Conservation (phyloP, 1,140 invertebrate species). For the Homalodisca vitripennis region DNA sequence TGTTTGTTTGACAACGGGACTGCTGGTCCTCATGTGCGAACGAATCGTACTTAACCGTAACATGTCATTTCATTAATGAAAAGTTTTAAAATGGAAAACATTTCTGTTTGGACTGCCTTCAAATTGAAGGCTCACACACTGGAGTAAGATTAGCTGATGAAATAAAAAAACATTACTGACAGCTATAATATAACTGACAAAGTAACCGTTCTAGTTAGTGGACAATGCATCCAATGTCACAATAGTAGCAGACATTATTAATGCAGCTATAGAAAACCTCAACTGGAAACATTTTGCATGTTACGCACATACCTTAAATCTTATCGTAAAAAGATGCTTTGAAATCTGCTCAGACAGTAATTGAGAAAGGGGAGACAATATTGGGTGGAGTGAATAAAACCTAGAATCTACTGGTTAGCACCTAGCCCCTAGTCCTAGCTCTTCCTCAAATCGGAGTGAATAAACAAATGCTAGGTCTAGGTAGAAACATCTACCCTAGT, state of each 20-base stretch:
- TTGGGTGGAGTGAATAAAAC: too few species aligned
- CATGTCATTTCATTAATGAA: conserved; percentile 39
- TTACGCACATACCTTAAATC: conserved; percentile 37
- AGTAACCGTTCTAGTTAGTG: conserved; percentile 39
- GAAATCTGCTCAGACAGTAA: neutral
- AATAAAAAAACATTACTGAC: conserved; percentile 34
- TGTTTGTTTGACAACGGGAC: conserved; percentile 38
- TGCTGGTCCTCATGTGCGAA: conserved; percentile 38
- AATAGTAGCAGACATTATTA: conserved; percentile 38
- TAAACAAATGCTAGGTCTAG: too few species aligned
- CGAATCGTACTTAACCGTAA: conserved; percentile 37
- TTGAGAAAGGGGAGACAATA: conserved; percentile 25
- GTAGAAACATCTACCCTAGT: too few species aligned
- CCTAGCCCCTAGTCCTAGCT: too few species aligned
- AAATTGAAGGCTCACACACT: conserved; percentile 12
- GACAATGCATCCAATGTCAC: too few species aligned
- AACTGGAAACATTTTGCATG: conserved; percentile 37
- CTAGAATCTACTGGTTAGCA: too few species aligned
- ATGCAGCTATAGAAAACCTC: conserved; percentile 23
- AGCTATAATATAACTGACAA: conserved; percentile 41
- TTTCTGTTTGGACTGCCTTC: conserved; percentile 33
- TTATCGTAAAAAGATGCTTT: conserved; percentile 33
- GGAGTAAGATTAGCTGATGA: conserved; percentile 8
- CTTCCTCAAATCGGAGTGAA: too few species aligned
- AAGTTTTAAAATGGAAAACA: conserved; percentile 31